Evolutionary conservation across 37 sponge, comb jelly and placozoan genomes (phyloP).

Genomic region (Oopsacas minuta): DNA sequence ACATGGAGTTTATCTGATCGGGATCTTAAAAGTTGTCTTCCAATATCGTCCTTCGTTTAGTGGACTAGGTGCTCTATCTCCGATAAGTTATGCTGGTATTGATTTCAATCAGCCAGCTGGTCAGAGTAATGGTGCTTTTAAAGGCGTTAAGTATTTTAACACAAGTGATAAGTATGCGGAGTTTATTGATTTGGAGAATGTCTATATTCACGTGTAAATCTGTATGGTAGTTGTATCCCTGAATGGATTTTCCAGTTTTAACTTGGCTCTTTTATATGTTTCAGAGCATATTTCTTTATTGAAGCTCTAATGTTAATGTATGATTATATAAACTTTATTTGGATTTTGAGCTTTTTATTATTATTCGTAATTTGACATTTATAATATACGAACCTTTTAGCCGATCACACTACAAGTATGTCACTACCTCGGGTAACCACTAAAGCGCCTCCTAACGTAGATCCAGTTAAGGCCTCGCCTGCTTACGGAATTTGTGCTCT

Average conservation of each 20-base stretch:
- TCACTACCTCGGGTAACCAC: constrained; percentile 42
- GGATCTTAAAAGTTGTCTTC: not conserved
- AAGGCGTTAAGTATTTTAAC: not conserved
- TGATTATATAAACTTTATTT: not conserved
- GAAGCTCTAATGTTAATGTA: too few relatives aligned
- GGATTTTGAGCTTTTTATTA: not conserved
- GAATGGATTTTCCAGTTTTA: too few relatives aligned
- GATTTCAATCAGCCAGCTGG: not conserved
- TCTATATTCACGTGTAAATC: not conserved
- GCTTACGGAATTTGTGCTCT: constrained; percentile 78
- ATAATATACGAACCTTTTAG: not conserved
- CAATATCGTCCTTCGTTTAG: not conserved
- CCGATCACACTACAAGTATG: not conserved
- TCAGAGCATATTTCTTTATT: too few relatives aligned
- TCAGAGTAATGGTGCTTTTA: not conserved
- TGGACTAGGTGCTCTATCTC: not conserved
- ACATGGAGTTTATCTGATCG: not conserved
- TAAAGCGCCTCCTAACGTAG: constrained; percentile 42
- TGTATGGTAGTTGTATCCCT: too few relatives aligned
- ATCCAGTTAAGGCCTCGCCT: constrained; percentile 46
- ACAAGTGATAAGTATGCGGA: not conserved
- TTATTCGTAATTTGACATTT: not conserved
- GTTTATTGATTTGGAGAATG: not conserved
- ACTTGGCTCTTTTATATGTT: too few relatives aligned
- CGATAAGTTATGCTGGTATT: not conserved